Base-by-base conservation (phyloP, 2,113 vertebrate genomes). In the Ariopsis seemanni region DNA sequence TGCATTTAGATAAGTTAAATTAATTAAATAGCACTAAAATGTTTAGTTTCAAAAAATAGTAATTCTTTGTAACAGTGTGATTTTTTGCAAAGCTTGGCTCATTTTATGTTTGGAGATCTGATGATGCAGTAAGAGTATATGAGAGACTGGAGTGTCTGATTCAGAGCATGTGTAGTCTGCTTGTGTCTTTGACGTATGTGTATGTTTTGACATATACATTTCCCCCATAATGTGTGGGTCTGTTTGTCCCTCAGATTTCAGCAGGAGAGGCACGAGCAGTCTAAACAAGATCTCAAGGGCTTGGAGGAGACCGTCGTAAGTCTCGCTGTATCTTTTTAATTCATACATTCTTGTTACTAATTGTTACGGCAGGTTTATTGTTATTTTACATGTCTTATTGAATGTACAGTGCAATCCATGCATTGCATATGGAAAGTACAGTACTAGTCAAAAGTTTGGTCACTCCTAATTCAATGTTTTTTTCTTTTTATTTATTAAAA, bases 251-350 rank as follows among this genome's bases (percentile, higher is more conserved):
- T 63, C 88, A 98, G 97, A 95, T 97, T 97, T 95, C 95, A 97
- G 92, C 97, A 98, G 34, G 97, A 97, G 93, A 96, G 95, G 83
- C 97, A 97, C 0, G 97, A 97, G 92, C 97, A 97, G 94, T 97
- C 97, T 69, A 97, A 97, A 93, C 96, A 98, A 93, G 97, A 97
- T 93, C 95, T 98, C 91, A 97, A 96, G 91, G 96, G 97, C 89
- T 96, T 98, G 93, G 97, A 98, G 95, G 97, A 98, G 95, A 98
- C 97, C 12, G 97, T 98, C n/a, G 97, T 97, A 89, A 96, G 97
- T 96, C 17, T 71, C 57, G 30, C n/a, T 80, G 88, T 84, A 62
- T 72, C 22, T 67, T 78, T 62, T 71, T 52, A 22, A 10, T 42
- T 58, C 17, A 53, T 55, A n/a, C 30, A 65, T 34, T 22, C 27